Evolutionary conservation across 2,797 vertebrate genomes (phyloP), one percentile per base, ranked within the genome.

Genomic region (Harpagifer antarcticus): DNA sequence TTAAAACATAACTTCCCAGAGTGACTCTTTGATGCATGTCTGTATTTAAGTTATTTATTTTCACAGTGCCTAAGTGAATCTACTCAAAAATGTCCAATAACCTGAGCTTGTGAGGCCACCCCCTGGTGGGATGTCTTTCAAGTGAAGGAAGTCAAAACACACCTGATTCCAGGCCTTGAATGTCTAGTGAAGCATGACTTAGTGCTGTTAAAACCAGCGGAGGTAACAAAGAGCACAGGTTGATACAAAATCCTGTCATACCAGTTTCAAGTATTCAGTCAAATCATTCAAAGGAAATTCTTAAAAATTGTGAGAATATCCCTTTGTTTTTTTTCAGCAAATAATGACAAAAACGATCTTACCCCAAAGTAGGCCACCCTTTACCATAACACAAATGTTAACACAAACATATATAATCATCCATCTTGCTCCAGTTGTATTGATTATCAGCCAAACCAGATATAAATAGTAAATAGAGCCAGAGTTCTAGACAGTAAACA

Each of bases 381-480:
- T 45, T 48, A 1, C 33, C n/a, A 59, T 19, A 1, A 58, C 55
- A 49, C 44, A 66, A 27, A 68, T 43, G 50, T 70, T 9, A 64
- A 40, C 13, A 55, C 63, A 33, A 16, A 64, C 60, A 37, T 9
- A 37, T 9, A 37, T 58, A 68, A 72, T 63, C 10, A 31, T 53
- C 13, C n/a, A 27, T 17, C 40, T 20, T 15, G 13, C 52, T 66
- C n/a, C 31, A 59, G 27, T 61, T 48, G n/a, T 56, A 61, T 58
- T 33, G 44, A 71, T 59, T 60, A 72, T 27, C 53, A 61, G 48
- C 45, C 65, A 76, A 70, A 54, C 5, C 12, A 54, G 59, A 57
- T 79, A 43, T 68, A 58, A 69, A 79, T 6, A 78, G 54, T 27
- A 70, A 79, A 78, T 12, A 55, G 56, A 67, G 56, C n/a, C 1